Conservation (phyloP, 2,113 vertebrate genomes). For the Oxyruncus cristatus region DNA sequence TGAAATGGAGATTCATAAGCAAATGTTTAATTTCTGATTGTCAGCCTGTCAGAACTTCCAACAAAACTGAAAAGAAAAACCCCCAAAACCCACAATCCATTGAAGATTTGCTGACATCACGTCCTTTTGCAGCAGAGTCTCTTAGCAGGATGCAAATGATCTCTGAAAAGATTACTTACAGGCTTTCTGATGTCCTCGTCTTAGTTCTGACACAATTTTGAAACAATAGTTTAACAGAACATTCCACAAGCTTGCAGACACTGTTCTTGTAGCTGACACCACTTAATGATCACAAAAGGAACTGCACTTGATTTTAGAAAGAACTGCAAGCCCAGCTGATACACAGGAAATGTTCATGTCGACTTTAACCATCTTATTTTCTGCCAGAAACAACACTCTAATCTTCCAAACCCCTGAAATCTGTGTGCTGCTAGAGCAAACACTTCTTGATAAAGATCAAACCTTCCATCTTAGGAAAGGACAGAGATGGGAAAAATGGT, state of each 20-base stretch:
- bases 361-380: neutral
- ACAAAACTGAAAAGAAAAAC: neutral
- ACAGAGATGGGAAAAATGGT: rapidly evolving
- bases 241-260: neutral
- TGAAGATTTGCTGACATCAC: neutral
- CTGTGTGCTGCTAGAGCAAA: neutral
- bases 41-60: neutral
- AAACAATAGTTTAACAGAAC: neutral
- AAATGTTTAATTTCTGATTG: neutral
- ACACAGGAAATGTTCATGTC: neutral
- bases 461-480: neutral
- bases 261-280: neutral
- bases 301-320: neutral
- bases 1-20: neutral
- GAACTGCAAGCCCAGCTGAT: rapidly evolving
- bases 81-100: neutral
- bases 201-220: neutral
- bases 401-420: neutral
- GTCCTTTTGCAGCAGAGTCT: neutral
- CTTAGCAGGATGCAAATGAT: neutral
- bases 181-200: neutral
- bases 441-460: neutral
- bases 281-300: neutral
- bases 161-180: neutral
- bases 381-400: neutral